phyloP scores from a whole-genome alignment of 2,888 invertebrate species.

The Pandemis cinnamomeana region DNA sequence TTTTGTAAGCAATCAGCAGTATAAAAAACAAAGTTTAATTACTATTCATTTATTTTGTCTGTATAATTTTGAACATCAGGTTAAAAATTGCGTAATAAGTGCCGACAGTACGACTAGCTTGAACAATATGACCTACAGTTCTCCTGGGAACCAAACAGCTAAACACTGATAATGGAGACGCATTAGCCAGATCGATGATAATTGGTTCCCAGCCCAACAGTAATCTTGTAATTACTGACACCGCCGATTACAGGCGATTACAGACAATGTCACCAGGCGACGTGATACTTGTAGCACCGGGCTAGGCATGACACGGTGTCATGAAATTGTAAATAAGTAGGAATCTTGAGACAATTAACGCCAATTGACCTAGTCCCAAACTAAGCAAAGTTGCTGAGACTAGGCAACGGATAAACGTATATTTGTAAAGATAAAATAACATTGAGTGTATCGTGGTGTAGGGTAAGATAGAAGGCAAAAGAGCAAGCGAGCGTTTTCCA shows the following conservation, averaged over 20 bases:
- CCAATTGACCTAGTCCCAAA: no score
- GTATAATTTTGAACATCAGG: not conserved
- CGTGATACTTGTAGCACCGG: slow-evolving; percentile 15
- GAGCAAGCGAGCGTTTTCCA: no score
- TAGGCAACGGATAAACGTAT: no score
- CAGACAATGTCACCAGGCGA: slow-evolving; percentile 28
- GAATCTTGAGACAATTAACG: no score
- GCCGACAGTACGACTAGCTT: not conserved
- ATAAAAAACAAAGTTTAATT: no score
- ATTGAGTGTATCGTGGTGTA: no score
- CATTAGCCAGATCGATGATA: slow-evolving; percentile 18
- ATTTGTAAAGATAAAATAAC: no score
- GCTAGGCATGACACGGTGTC: slow-evolving; percentile 12
- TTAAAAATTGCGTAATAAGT: not conserved
- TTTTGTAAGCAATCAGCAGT: no score
- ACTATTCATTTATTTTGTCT: not conserved
- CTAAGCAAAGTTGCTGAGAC: no score
- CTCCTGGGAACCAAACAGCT: slow-evolving; percentile 12
- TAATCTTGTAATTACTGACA: not conserved
- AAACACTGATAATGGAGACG: slow-evolving; percentile 20
- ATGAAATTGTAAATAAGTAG: not conserved
- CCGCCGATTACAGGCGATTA: slow-evolving; percentile 25
- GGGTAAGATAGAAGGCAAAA: no score
- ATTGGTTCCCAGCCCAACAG: slow-evolving; percentile 29
- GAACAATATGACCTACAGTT: slow-evolving; percentile 5